phyloP scores from a whole-genome alignment of 1,140 invertebrate genomes.

The Planococcus citri region DNA sequence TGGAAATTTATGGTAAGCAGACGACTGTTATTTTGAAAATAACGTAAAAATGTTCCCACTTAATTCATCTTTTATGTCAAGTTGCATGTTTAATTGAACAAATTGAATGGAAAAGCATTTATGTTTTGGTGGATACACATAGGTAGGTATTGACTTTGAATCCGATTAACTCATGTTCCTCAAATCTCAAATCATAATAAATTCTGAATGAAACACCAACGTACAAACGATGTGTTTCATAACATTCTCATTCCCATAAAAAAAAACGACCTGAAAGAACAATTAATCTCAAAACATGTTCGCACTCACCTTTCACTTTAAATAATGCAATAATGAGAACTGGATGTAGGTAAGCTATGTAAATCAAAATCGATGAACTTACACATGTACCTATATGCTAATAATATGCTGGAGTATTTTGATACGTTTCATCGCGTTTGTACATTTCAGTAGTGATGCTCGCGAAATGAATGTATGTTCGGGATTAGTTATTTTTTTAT shows the following conservation, averaged over 20 bases:
- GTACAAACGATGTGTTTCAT: neutral
- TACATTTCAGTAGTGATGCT: neutral
- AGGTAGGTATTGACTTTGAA: no score
- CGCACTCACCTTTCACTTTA: conserved; percentile 1
- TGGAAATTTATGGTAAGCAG: no score
- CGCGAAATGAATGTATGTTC: neutral
- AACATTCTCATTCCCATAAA: neutral
- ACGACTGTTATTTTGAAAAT: no score
- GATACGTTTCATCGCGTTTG: neutral
- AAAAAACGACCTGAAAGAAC: neutral
- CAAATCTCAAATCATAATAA: neutral
- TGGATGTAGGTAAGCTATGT: no score
- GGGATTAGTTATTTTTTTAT: neutral
- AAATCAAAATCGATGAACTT: neutral
- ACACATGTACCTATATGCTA: neutral
- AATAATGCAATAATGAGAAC: neutral
- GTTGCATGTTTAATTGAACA: no score
- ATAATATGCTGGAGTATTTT: neutral
- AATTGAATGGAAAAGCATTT: no score
- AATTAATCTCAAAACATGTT: conserved; percentile 9
- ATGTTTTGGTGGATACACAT: no score
- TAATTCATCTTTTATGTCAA: no score
- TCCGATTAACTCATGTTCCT: no score
- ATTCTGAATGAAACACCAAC: neutral
- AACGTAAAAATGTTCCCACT: no score